A percentile compares a stretch with the other conserved stretches of the same genome.
Evolutionary conservation across 2,888 invertebrate species (phyloP).

Genomic region (Pyrochroa serraticornis): DNA sequence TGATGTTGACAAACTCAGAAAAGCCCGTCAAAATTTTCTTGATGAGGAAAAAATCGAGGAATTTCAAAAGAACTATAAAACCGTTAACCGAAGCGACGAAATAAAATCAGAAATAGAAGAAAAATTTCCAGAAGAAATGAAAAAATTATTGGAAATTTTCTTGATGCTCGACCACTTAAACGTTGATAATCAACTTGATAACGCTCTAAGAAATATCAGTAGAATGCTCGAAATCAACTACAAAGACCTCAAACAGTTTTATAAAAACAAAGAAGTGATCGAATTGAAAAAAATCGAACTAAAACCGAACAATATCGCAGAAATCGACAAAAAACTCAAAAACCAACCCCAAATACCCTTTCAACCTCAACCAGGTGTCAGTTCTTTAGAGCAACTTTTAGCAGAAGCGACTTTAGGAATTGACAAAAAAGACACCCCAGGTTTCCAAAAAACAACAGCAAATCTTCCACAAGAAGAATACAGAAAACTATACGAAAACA

Average conservation of each 20-base stretch:
- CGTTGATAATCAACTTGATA: neutral
- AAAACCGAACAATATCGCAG: neutral
- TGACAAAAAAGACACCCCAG: neutral
- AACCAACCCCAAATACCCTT: neutral
- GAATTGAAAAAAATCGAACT: constrained; percentile 1
- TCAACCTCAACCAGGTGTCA: neutral
- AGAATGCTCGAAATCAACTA: constrained; percentile 2
- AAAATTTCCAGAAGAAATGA: constrained; percentile 5
- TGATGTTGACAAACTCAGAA: neutral
- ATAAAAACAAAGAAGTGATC: neutral
- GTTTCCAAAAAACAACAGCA: too few relatives aligned
- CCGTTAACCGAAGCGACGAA: neutral
- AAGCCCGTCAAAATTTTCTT: neutral
- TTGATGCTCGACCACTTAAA: neutral
- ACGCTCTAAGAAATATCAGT: constrained; percentile 1
- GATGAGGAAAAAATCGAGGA: neutral
- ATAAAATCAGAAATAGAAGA: constrained; percentile 1
- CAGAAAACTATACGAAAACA: neutral
- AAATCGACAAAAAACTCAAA: neutral
- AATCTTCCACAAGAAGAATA: too few relatives aligned
- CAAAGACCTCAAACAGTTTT: constrained; percentile 3
- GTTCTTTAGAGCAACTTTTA: constrained; percentile 1
- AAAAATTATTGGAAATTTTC: constrained; percentile 1
- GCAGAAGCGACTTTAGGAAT: constrained; percentile 4
- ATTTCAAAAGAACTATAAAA: neutral